phyloP scores from a whole-genome alignment of 2,888 invertebrate genomes.

The Rambutsinella grinnellia region DNA sequence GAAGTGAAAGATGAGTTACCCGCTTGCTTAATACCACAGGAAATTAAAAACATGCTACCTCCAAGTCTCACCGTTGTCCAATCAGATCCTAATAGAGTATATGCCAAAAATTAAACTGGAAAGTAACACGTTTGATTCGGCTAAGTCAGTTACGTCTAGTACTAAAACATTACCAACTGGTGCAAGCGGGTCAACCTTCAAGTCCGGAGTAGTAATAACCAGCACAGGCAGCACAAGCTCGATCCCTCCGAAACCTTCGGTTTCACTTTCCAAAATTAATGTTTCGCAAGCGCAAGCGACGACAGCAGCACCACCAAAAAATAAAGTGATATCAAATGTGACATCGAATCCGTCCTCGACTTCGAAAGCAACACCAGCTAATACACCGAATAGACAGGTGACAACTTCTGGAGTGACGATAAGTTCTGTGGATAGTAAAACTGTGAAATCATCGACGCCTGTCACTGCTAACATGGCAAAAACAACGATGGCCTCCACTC shows the following conservation, averaged over 20 bases:
- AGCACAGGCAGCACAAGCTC: neutral
- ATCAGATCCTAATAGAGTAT: slow-evolving; percentile 47
- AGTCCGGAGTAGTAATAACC: too few species aligned
- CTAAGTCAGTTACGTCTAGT: neutral
- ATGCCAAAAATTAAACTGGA: slow-evolving; percentile 31
- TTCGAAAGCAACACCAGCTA: slow-evolving; percentile 1
- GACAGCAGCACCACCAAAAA: slow-evolving; percentile 10
- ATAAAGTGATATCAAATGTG: slow-evolving; percentile 23
- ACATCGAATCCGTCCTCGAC: slow-evolving; percentile 37
- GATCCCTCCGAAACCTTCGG: neutral
- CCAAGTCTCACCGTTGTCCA: slow-evolving; percentile 60
- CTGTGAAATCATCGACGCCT: neutral
- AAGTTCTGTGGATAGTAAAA: neutral
- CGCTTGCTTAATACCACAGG: slow-evolving; percentile 52
- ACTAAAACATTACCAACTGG: neutral
- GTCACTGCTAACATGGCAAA: neutral
- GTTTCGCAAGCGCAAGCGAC: neutral
- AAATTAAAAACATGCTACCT: slow-evolving; percentile 60
- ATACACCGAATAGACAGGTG: too few species aligned
- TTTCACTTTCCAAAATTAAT: neutral
- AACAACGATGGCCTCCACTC: neutral
- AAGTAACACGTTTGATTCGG: neutral
- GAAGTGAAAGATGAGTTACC: slow-evolving; percentile 41
- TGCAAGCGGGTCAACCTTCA: too few species aligned
- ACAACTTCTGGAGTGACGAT: neutral